A percentile compares a stretch with the other conserved stretches of the same genome.
Conservation (phyloP, 2,888 invertebrate genomes). For the Stenotaenia linearis region DNA sequence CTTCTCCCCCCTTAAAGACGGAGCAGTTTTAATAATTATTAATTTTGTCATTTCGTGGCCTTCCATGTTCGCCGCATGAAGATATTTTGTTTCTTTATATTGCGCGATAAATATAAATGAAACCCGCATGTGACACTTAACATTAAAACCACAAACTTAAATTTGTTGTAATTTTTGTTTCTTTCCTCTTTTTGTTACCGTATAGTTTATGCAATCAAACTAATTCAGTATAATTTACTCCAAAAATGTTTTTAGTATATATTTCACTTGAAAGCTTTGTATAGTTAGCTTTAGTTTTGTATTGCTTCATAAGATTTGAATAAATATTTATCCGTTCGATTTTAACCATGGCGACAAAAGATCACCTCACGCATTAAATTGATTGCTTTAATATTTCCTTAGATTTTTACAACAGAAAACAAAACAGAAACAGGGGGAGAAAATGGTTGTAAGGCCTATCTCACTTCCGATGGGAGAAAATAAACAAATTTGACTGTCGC, state of each 20-base stretch:
- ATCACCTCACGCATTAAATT: neutral
- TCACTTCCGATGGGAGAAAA: neutral
- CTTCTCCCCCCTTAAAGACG: neutral
- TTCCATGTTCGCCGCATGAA: slow-evolving; percentile 8
- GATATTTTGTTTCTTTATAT: slow-evolving; percentile 26
- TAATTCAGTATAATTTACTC: no score
- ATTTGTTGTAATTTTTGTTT: neutral
- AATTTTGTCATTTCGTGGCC: slow-evolving; percentile 26
- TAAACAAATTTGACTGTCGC: slow-evolving; percentile 20
- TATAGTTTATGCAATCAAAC: no score
- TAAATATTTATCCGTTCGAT: neutral
- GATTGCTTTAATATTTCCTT: neutral
- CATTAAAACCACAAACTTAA: slow-evolving; percentile 1
- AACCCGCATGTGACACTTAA: neutral
- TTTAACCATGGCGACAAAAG: neutral
- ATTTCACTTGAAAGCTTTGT: no score
- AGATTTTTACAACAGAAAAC: neutral
- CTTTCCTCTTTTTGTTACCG: no score
- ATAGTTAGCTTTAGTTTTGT: neutral
- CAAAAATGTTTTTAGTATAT: neutral
- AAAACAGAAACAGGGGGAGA: neutral
- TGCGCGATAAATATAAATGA: slow-evolving; percentile 5
- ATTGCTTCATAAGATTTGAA: neutral
- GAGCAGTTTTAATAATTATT: slow-evolving; percentile 17
- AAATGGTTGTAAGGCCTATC: neutral